Base-by-base conservation (phyloP, 2,797 vertebrate genomes). In the Ceryle rudis region DNA sequence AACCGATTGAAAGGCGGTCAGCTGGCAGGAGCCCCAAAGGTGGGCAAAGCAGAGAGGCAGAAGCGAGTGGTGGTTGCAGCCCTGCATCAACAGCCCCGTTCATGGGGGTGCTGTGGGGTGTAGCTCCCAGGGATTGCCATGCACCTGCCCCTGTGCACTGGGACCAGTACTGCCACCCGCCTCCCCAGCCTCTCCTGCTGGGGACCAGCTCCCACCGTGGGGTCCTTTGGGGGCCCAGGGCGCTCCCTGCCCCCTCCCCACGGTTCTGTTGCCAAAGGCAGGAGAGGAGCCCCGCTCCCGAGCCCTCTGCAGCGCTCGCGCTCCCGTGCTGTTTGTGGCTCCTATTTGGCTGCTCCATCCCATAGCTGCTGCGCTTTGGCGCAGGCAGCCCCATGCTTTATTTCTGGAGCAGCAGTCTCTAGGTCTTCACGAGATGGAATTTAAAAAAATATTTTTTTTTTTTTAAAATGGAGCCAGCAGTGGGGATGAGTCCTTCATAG, bases 91-190 rank as follows among this genome's bases (percentile, higher is more conserved):
- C 20, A 23, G 46, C 69, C 44, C 16, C 5, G 52, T 54, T 20
- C 20, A 1, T 17, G 1, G 69, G 54, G 73, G 4, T 6, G 51
- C 46, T 14, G 35, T 0, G 55, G n/a, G 67, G 44, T 6, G 21
- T 0, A 31, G 51, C 61, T 15, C 15, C 33, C 20, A 0, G 49
- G 41, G 31, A 7, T 3, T 2, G 2, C 13, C 49, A 4, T 0
- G 2, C 5, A 6, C 20, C 46, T 35, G 3, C 11, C 35, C 20
- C 44, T 4, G 0, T 2, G 26, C 21, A 4, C 66, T 1, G 5
- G 42, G 25, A 9, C 13, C 20, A 4, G 54, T 1, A 17, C 13
- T 4, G 2, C 46, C 1, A 2, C 3, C 15, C 19, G 77, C 44
- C 54, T 14, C 52, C n/a, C 0, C 1, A 3, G 51, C 67, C 58